Percentiles rank a stretch among this genome's conserved stretches.
phyloP scores from a whole-genome alignment of 64 coral and sea anemone genomes.

The Cladopsammia gracilis region DNA sequence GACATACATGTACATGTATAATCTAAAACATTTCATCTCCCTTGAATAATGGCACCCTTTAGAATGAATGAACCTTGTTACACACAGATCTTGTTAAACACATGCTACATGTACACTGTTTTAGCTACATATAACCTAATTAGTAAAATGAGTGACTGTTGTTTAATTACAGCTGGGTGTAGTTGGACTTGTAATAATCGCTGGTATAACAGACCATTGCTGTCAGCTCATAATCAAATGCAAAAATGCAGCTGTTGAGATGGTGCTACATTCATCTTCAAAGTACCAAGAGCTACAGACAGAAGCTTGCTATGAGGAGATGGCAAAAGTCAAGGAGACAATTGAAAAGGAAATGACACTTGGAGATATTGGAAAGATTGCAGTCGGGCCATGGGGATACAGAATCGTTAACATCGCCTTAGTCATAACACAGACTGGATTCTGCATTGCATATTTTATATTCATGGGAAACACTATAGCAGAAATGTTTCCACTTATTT shows the following conservation, averaged over 20 bases:
- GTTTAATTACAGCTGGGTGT: conserved; percentile 85
- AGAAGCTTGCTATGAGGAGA: conserved; percentile 79
- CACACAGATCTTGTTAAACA: too few species aligned
- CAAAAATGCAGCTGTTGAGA: conserved; percentile 89
- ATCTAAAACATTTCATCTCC: too few species aligned
- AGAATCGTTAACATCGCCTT: conserved; percentile 90
- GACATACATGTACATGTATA: too few species aligned
- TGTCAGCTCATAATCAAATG: conserved; percentile 96
- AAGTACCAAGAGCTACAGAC: conserved; percentile 70
- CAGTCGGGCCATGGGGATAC: conserved; percentile 93
- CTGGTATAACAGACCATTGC: conserved; percentile 90
- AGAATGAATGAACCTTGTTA: too few species aligned
- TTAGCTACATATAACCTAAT: too few species aligned
- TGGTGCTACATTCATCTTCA: conserved; percentile 85
- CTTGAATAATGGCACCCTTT: too few species aligned
- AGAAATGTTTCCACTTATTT: conserved; percentile 81
- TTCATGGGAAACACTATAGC: conserved; percentile 97
- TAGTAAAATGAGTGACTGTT: neutral
- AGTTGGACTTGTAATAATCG: conserved; percentile 82
- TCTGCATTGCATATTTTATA: conserved; percentile 98
- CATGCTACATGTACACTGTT: too few species aligned
- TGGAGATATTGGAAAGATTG: conserved; percentile 90
- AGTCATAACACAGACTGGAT: conserved; percentile 89
- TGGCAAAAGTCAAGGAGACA: conserved; percentile 72
- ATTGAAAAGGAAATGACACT: conserved; percentile 93